These are phyloP conservation scores for Andrena flavipes DNA, from an alignment of 2,888 invertebrate genomes.

Conservation along the genomic window DNA sequence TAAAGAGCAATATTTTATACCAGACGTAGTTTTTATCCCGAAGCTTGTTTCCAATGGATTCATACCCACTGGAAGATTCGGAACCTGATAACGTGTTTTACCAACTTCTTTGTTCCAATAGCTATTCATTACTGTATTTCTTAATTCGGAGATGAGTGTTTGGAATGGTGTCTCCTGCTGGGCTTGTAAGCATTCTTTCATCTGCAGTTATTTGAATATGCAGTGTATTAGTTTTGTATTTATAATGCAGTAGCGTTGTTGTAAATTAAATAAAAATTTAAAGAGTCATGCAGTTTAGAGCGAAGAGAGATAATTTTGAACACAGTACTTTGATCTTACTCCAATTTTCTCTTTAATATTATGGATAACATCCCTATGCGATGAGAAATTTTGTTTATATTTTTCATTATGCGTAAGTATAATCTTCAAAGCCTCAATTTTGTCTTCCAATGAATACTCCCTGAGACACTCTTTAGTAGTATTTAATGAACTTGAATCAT, in stretches of 20 bases:
- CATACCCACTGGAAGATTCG: constrained; percentile 84
- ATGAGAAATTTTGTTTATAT: background rate
- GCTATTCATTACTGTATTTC: constrained; percentile 85
- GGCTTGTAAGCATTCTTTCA: constrained; percentile 79
- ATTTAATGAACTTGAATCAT: background rate
- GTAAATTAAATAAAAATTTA: background rate
- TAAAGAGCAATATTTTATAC: constrained; percentile 20
- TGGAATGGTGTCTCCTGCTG: constrained; percentile 84
- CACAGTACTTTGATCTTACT: constrained; percentile 28
- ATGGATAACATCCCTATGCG: background rate
- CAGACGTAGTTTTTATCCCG: constrained; percentile 76
- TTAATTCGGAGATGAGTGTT: constrained; percentile 84
- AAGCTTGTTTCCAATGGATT: constrained; percentile 83
- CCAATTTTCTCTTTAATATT: constrained; percentile 24
- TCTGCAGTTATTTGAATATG: constrained; percentile 54
- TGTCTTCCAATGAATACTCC: constrained; percentile 46
- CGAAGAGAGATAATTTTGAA: background rate
- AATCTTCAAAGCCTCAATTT: constrained; percentile 42
- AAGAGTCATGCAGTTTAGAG: background rate
- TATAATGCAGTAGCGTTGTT: no score
- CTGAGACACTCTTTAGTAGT: constrained; percentile 35
- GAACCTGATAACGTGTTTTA: constrained; percentile 83
- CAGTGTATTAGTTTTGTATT: no score
- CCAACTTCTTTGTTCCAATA: constrained; percentile 85
- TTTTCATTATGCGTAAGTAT: constrained; percentile 45